These are phyloP conservation scores for Caerostris darwini DNA, from an alignment of 1,140 invertebrate genomes.

Conservation along the genomic window DNA sequence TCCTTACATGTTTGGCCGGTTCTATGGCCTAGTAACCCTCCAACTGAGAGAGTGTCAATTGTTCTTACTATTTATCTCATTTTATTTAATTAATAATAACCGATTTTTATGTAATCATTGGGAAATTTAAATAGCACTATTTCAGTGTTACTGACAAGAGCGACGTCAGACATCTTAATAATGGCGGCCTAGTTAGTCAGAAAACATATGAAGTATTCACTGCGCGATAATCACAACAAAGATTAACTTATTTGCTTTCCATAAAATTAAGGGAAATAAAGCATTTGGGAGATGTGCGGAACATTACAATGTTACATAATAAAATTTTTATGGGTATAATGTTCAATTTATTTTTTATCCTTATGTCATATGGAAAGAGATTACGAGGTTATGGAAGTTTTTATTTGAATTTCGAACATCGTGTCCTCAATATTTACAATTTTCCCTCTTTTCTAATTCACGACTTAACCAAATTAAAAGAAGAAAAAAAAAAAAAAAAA, in stretches of 20 bases:
- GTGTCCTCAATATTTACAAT: constrained; percentile 25
- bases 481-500: neutral
- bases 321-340: too few relatives aligned
- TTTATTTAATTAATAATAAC: neutral
- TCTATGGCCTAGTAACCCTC: constrained; percentile 57
- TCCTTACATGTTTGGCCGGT: constrained; percentile 72
- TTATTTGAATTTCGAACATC: neutral
- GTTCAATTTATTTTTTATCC: too few relatives aligned
- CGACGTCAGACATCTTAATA: constrained; percentile 75
- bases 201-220: constrained; percentile 24
- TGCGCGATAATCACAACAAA: neutral
- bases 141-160: constrained; percentile 37
- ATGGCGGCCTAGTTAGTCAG: constrained; percentile 68
- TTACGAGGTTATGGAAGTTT: too few relatives aligned
- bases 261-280: neutral
- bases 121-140: neutral
- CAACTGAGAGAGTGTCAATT: neutral
- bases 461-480: neutral
- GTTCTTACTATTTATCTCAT: neutral
- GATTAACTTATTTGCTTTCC: neutral
- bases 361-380: too few relatives aligned
- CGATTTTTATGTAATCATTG: neutral
- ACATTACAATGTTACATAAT: too few relatives aligned
- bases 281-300: too few relatives aligned
- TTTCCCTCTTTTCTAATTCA: neutral